phyloP scores from a whole-genome alignment of 2,888 invertebrate species.

The Clostera curtula region DNA sequence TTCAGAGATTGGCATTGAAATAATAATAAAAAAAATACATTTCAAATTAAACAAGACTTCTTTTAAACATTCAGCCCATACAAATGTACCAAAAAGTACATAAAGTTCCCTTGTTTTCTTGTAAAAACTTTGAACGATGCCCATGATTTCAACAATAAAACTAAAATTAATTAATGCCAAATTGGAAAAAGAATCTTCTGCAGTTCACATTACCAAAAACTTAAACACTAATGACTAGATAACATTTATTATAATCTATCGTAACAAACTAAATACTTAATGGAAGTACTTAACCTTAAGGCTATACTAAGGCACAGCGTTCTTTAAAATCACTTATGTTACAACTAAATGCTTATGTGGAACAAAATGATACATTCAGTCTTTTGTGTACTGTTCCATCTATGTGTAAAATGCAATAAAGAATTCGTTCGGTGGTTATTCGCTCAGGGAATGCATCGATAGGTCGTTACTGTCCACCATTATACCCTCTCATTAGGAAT shows the following conservation, averaged over 20 bases:
- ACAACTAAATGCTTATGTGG: slow-evolving; percentile 60
- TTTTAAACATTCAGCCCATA: no score
- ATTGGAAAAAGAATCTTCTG: no score
- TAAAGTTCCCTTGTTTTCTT: no score
- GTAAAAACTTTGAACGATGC: no score
- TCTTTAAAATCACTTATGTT: slow-evolving; percentile 49
- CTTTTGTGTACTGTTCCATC: slow-evolving; percentile 58
- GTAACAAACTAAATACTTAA: slow-evolving; percentile 35
- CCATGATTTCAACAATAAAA: no score
- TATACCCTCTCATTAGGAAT: slow-evolving; percentile 74
- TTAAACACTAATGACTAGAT: slow-evolving; percentile 66
- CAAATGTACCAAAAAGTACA: no score
- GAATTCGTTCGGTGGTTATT: slow-evolving; percentile 53
- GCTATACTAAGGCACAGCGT: slow-evolving; percentile 67
- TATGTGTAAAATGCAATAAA: slow-evolving; percentile 57
- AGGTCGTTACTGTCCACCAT: slow-evolving; percentile 68
- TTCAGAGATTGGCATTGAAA: slow-evolving; percentile 16
- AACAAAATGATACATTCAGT: slow-evolving; percentile 64
- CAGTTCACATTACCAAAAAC: no score
- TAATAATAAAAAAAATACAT: slow-evolving; percentile 10
- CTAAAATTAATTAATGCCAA: no score
- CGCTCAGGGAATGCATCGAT: slow-evolving; percentile 66
- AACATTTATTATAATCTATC: slow-evolving; percentile 48
- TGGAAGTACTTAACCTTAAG: slow-evolving; percentile 51
- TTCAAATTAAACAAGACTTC: no score